Evolutionary conservation across 2,888 invertebrate genomes (phyloP).

Genomic region (Ellobium chinense): DNA sequence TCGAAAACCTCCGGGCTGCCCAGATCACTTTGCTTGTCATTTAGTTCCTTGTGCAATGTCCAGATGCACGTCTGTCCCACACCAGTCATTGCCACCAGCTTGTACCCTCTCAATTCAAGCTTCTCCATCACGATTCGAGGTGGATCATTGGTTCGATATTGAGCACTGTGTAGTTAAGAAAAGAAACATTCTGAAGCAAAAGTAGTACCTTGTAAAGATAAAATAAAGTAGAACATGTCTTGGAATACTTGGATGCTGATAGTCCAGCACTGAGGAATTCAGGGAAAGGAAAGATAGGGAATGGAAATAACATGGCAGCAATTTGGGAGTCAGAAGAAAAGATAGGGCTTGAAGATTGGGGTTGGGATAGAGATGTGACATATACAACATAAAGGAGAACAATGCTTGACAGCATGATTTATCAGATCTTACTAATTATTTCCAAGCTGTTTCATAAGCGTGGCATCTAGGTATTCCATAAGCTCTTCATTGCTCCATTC

Average conservation of each 20-base stretch:
- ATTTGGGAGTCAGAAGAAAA: too few species aligned
- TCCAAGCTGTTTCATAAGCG: conserved; percentile 73
- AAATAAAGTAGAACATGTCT: too few species aligned
- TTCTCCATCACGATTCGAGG: conserved; percentile 79
- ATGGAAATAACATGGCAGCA: too few species aligned
- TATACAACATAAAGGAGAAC: background rate
- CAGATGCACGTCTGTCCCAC: conserved; percentile 81
- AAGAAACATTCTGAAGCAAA: too few species aligned
- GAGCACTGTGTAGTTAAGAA: conserved; percentile 67
- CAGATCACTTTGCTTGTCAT: conserved; percentile 10
- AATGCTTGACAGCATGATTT: too few species aligned
- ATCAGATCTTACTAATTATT: conserved; percentile 76
- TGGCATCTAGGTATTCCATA: conserved; percentile 78
- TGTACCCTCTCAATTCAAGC: conserved; percentile 79
- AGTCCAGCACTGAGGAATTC: too few species aligned
- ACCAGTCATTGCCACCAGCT: conserved; percentile 79
- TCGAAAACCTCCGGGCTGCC: conserved; percentile 32
- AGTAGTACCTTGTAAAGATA: too few species aligned
- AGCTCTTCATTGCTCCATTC: conserved; percentile 78
- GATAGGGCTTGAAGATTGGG: too few species aligned
- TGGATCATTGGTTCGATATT: conserved; percentile 76
- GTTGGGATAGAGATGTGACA: too few species aligned
- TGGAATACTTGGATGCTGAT: too few species aligned
- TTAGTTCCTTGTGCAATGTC: conserved; percentile 77
- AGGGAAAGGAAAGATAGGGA: too few species aligned